Evolutionary conservation across 1,140 invertebrate genomes (phyloP).

Genomic region (Sweltsa coloradensis): DNA sequence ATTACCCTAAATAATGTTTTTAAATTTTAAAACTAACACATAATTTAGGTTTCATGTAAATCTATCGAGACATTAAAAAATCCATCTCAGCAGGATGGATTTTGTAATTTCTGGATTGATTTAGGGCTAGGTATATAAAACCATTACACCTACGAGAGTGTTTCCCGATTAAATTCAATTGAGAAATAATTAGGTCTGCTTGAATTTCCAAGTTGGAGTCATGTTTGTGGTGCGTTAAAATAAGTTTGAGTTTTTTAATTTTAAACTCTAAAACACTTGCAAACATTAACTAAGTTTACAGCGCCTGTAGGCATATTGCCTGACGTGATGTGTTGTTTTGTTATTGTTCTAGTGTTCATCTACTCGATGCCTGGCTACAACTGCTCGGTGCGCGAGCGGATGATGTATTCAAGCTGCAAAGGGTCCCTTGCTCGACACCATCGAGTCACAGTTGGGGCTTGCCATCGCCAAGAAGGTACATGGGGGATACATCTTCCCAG

Average conservation of each 20-base stretch:
- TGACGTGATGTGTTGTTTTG: not conserved
- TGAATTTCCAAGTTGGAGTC: not conserved
- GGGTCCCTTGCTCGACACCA: constrained; percentile 65
- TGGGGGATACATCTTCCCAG: not conserved
- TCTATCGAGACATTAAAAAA: too few relatives aligned
- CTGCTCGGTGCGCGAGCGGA: constrained; percentile 89
- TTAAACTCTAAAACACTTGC: too few relatives aligned
- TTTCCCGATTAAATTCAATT: too few relatives aligned
- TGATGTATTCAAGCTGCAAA: constrained; percentile 97
- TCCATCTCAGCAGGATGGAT: too few relatives aligned
- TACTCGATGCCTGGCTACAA: constrained; percentile 95
- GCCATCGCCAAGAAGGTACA: constrained; percentile 75
- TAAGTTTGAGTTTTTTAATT: too few relatives aligned
- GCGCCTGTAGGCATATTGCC: not conserved
- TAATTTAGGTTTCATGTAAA: too few relatives aligned
- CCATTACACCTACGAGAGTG: too few relatives aligned
- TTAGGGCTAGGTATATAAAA: too few relatives aligned
- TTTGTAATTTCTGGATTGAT: too few relatives aligned
- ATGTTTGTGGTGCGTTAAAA: not conserved
- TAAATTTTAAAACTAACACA: too few relatives aligned
- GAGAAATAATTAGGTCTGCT: not conserved
- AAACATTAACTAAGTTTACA: too few relatives aligned
- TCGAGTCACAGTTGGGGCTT: constrained; percentile 49
- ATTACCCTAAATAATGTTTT: too few relatives aligned
- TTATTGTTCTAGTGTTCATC: constrained; percentile 66